Evolutionary conservation across 1,140 invertebrate genomes (phyloP).

Genomic region (Conus betulinus): DNA sequence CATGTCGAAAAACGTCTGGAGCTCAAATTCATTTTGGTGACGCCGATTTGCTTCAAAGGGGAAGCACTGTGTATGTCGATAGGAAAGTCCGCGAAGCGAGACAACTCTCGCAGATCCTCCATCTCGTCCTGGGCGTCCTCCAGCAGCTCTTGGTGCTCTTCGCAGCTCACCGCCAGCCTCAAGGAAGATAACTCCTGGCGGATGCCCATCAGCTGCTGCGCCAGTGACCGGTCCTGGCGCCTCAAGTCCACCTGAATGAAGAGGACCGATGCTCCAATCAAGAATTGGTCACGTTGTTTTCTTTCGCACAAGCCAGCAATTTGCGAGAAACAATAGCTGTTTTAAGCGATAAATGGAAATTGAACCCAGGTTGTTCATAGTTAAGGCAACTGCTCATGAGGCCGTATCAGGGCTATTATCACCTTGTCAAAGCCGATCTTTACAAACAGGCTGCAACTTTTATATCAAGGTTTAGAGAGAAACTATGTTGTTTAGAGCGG

Average conservation of each 20-base stretch:
- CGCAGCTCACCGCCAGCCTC: conserved; percentile 60
- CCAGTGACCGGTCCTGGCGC: conserved; percentile 61
- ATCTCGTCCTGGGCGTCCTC: conserved; percentile 62
- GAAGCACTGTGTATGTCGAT: conserved; percentile 26
- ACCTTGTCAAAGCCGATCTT: too few relatives aligned
- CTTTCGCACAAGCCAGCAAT: too few relatives aligned
- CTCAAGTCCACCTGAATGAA: conserved; percentile 57
- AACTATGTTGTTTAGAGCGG: too few relatives aligned
- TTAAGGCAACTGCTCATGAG: too few relatives aligned
- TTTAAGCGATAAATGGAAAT: too few relatives aligned
- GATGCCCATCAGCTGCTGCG: conserved; percentile 60
- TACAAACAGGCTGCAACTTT: too few relatives aligned
- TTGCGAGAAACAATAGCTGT: too few relatives aligned
- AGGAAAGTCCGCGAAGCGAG: conserved; percentile 56
- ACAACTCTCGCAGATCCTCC: conserved; percentile 61
- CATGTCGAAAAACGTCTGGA: conserved; percentile 67
- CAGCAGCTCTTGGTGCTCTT: conserved; percentile 68
- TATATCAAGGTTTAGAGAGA: too few relatives aligned
- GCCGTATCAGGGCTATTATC: too few relatives aligned
- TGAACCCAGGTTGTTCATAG: too few relatives aligned
- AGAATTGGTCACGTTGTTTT: too few relatives aligned
- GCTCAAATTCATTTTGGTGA: conserved; percentile 66
- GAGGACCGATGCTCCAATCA: too few relatives aligned
- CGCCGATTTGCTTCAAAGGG: conserved; percentile 62
- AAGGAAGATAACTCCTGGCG: conserved; percentile 62